Evolutionary conservation across 1,140 invertebrate species (phyloP).

Genomic region (Drosophila suzukii): DNA sequence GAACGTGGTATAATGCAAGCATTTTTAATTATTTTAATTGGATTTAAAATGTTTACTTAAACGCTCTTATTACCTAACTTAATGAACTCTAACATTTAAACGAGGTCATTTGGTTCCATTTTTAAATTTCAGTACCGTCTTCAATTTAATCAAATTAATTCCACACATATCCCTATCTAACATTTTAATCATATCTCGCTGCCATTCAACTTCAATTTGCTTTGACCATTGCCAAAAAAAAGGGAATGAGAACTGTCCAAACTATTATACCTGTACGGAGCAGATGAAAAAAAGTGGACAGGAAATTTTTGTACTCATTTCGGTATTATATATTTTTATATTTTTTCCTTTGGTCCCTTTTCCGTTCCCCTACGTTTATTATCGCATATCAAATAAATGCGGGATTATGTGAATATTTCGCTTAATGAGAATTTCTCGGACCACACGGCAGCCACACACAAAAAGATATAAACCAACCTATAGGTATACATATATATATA

Average conservation of each 20-base stretch:
- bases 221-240: constrained; percentile 26
- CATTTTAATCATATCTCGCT: constrained; percentile 46
- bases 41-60: too few species aligned
- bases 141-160: constrained; percentile 52
- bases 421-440: constrained; percentile 81
- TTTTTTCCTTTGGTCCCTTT: constrained; percentile 24
- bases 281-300: constrained; percentile 42
- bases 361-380: constrained; percentile 53
- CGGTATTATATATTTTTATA: constrained; percentile 26
- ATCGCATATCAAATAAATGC: constrained; percentile 83
- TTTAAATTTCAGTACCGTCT: neutral
- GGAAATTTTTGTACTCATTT: constrained; percentile 46
- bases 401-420: constrained; percentile 84
- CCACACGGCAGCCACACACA: constrained; percentile 62
- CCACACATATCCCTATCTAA: constrained; percentile 45
- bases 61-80: too few species aligned
- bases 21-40: neutral
- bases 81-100: neutral
- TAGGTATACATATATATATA: constrained; percentile 1
- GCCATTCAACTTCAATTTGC: constrained; percentile 52
- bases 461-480: neutral
- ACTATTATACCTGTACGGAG: constrained; percentile 23
- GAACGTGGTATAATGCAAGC: neutral
- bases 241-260: constrained; percentile 23
- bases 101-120: neutral